Base-by-base conservation (phyloP, 1,140 invertebrate genomes). In the Meloidogyne chitwoodi region DNA sequence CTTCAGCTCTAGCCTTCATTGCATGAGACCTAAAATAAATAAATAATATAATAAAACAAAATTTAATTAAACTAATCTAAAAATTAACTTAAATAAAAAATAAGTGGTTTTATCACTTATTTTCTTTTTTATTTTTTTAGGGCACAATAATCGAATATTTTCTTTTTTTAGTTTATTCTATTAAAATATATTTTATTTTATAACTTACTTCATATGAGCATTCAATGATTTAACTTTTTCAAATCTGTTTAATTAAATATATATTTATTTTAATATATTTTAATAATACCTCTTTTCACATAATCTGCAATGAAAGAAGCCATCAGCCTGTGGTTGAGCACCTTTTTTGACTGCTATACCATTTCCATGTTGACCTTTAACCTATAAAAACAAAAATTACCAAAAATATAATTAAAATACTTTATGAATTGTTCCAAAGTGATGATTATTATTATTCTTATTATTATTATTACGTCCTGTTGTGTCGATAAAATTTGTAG, bases 181-280 rank as follows among this genome's bases (percentile, higher is more conserved):
- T n/a, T n/a, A n/a, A n/a, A n/a, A n/a, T n/a, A n/a, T n/a, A n/a
- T n/a, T n/a, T n/a, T n/a, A n/a, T n/a, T n/a, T n/a, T n/a, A n/a
- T n/a, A n/a, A n/a, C n/a, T n/a, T n/a, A n/a, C n/a, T 86, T 86
- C 84, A 86, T 86, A 72, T 86, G 85, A 19, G 85, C 85, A 67
- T 86, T 86, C 16, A 87, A 77, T 16, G 84, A 86, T 66, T 86
- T 86, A 26, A 86, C 84, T 74, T 86, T 86, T 62, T 86, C 84
- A 70, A 86, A 82, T 31, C 71, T 73, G 24, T 63, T 62, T 38
- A 38, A 38, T 0, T 0, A 38, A 38, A 38, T 38, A 4, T 38
- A 38, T 38, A 6, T 8, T 0, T 8, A 38, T 38, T 31, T 6
- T 31, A 3, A 8, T 38, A 4, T 38, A 38, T 8, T 19, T 62